Evolutionary conservation across 53 echinoderm and acorn worm genomes (phyloP).

Genomic region (Arbacia lixula): DNA sequence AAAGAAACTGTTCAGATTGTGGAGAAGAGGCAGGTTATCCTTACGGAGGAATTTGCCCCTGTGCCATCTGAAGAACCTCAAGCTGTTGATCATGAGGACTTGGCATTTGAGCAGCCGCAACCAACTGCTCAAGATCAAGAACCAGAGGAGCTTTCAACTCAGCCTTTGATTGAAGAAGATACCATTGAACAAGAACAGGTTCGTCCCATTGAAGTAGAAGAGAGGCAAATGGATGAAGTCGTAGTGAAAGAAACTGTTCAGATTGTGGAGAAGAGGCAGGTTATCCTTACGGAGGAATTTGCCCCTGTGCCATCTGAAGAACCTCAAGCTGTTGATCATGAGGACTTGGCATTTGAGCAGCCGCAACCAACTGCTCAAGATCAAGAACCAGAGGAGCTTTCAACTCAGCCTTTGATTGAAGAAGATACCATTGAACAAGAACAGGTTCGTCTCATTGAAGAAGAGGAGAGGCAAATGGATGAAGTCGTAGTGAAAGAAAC

Average conservation of each 20-base stretch:
- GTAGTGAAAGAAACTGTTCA: conserved; percentile 20
- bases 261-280: not conserved
- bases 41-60: too few species aligned
- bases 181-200: too few species aligned
- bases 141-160: not conserved
- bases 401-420: too few species aligned
- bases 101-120: too few species aligned
- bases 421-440: not conserved
- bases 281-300: not conserved
- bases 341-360: conserved; percentile 18
- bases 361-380: too few species aligned
- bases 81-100: too few species aligned
- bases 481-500: conserved; percentile 2
- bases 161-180: not conserved
- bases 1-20: conserved; percentile 22
- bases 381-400: too few species aligned
- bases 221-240: not conserved
- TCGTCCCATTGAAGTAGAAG: not conserved
- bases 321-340: too few species aligned
- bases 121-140: too few species aligned
- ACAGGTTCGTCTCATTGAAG: not conserved
- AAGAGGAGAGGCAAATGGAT: not conserved
- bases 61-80: too few species aligned
- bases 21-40: not conserved
- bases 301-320: too few species aligned